Evolutionary conservation across 2,888 invertebrate species (phyloP).

Genomic region (Machimus atricapillus): DNA sequence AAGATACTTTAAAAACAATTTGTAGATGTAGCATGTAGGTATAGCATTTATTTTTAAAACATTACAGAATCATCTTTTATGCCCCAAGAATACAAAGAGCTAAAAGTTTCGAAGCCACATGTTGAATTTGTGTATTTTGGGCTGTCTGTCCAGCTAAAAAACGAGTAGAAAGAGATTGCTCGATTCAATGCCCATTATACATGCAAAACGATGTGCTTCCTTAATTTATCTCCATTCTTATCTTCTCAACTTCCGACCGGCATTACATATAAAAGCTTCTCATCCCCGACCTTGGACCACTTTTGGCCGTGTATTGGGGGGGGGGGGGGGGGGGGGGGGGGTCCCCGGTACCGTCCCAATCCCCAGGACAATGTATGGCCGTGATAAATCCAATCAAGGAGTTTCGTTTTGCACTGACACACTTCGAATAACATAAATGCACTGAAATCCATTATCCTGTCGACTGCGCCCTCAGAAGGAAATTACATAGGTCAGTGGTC

Average conservation of each 20-base stretch:
- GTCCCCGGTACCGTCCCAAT: too few relatives aligned
- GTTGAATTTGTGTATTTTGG: not conserved
- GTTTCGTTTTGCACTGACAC: not conserved
- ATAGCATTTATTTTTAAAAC: not conserved
- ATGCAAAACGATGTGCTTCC: not conserved
- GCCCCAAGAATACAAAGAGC: not conserved
- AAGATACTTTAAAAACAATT: not conserved
- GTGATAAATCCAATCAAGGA: not conserved
- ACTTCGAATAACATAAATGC: conserved; percentile 7
- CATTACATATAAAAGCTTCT: not conserved
- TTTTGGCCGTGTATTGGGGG: not conserved
- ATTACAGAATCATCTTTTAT: not conserved
- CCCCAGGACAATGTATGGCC: not conserved
- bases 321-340: too few relatives aligned
- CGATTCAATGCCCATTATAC: not conserved
- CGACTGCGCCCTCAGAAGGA: not conserved
- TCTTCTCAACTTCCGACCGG: not conserved
- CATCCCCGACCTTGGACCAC: not conserved
- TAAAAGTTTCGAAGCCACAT: not conserved
- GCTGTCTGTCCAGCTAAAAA: not conserved
- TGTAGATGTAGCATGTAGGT: not conserved
- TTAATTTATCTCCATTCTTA: not conserved
- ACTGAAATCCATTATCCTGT: conserved; percentile 29
- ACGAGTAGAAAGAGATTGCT: not conserved
- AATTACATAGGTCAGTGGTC: conserved; percentile 35